Base-by-base conservation (phyloP, 2,113 vertebrate genomes). In the Pholis gunnellus region DNA sequence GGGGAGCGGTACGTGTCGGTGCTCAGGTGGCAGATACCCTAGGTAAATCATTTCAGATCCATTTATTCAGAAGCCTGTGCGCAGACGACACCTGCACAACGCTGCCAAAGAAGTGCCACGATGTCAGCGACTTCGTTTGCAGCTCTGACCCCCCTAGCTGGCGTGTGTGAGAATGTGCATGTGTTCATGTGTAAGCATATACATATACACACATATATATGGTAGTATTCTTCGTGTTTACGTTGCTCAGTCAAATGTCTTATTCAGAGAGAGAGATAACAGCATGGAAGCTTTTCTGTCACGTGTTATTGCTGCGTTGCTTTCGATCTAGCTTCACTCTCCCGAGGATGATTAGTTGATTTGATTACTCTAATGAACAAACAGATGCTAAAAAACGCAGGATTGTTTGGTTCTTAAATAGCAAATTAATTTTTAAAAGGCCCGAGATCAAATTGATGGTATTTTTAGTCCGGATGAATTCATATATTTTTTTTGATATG, bases 31-130 rank as follows among this genome's bases (percentile, higher is more conserved):
- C 87, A 86, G 83, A 88, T 85, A 89, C 87, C 81, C 90, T 84
- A 63, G 88, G 86, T 89, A 91, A 91, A 92, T 93, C 79, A 90
- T 93, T 91, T 90, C 87, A 91, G 78, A 92, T 92, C 91, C 92
- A 94, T 94, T 92, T 94, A 92, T 94, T 92, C 93, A 90, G 87
- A 88, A 84, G 81, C 81, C 86, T 81, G 89, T 81, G 86, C 79
- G 84, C 82, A 89, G 91, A 87, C 86, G 75, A 91, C 92, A 92
- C 84, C 84, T 83, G 90, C 81, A 88, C 82, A 81, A 29, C 42
- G 84, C 88, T 93, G 93, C 92, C 93, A 94, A 92, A 87, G 89
- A 94, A 88, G 89, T 94, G 93, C 89, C 92, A 94, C 82, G 25
- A 78, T 93, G 91, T 92, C 92, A 91, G 90, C 71, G 72, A 91